A percentile compares a stretch with the other conserved stretches of the same genome.
Evolutionary conservation across 2,888 invertebrate genomes (phyloP).

Genomic region (Bellardia bayeri): DNA sequence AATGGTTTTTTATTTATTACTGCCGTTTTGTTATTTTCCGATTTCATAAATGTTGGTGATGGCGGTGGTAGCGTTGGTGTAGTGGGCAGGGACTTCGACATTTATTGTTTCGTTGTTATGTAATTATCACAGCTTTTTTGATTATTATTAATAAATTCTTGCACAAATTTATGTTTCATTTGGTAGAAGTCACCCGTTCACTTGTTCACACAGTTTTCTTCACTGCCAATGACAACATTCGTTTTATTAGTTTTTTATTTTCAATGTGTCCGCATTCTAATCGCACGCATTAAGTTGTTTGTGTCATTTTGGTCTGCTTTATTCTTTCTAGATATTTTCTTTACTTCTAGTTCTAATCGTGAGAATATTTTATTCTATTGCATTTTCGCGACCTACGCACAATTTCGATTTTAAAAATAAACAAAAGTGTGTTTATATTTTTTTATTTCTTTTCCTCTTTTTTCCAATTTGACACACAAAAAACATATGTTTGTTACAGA

Average conservation of each 20-base stretch:
- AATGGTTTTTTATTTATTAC: slow-evolving; percentile 15
- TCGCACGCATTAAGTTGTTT: slow-evolving; percentile 21
- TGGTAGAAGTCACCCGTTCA: slow-evolving; percentile 38
- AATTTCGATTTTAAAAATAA: slow-evolving; percentile 57
- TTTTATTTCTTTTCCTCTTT: slow-evolving; percentile 11
- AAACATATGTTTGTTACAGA: slow-evolving; percentile 30
- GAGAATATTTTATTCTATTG: slow-evolving; percentile 23
- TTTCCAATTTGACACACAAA: slow-evolving; percentile 22
- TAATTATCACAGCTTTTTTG: slow-evolving; percentile 71
- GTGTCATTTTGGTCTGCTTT: slow-evolving; percentile 14
- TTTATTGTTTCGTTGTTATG: slow-evolving; percentile 53
- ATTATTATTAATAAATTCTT: slow-evolving; percentile 12
- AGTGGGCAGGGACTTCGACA: slow-evolving; percentile 70
- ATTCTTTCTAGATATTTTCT: slow-evolving; percentile 24
- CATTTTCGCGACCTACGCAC: slow-evolving; percentile 38
- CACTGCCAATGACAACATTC: slow-evolving; percentile 65
- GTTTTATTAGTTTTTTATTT: slow-evolving; percentile 41
- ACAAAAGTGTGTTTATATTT: slow-evolving; percentile 50
- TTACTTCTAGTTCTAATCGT: slow-evolving; percentile 15
- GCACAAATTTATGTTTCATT: slow-evolving; percentile 39
- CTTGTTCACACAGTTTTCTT: slow-evolving; percentile 38
- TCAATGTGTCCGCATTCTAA: slow-evolving; percentile 20
- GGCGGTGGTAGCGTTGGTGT: slow-evolving; percentile 46
- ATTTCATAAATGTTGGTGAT: slow-evolving; percentile 8
- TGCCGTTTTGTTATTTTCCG: slow-evolving; percentile 13